phyloP scores from a whole-genome alignment of 1,140 invertebrate genomes.

The Eriocheir sinensis region DNA sequence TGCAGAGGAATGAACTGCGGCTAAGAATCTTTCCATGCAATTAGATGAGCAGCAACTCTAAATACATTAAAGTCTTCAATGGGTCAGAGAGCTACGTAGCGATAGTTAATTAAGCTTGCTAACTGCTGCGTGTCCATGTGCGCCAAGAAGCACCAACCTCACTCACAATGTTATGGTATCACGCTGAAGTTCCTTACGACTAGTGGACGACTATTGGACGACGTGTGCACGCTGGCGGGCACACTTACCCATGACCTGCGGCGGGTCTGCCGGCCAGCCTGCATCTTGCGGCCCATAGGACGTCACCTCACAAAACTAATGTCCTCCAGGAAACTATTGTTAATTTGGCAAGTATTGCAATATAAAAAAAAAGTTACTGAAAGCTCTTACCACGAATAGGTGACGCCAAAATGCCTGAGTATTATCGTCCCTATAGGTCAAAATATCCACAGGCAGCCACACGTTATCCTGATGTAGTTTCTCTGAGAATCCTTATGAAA shows the following conservation, averaged over 20 bases:
- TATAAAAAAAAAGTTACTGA: too few relatives aligned
- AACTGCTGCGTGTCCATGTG: neutral
- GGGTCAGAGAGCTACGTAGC: neutral
- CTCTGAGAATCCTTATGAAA: too few relatives aligned
- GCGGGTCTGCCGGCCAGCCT: neutral
- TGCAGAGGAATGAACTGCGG: neutral
- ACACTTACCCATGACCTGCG: neutral
- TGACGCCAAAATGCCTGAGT: too few relatives aligned
- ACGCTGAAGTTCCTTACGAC: conserved; percentile 42
- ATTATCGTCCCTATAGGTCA: too few relatives aligned
- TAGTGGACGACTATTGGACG: conserved; percentile 68
- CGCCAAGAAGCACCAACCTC: neutral
- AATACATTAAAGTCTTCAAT: neutral
- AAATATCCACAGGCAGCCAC: too few relatives aligned
- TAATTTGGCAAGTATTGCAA: too few relatives aligned
- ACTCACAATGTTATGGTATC: conserved; percentile 11
- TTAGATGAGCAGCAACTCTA: neutral
- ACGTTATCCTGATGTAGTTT: too few relatives aligned
- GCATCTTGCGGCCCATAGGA: neutral
- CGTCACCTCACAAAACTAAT: too few relatives aligned
- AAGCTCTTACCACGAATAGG: too few relatives aligned
- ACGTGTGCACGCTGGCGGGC: neutral
- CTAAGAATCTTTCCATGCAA: neutral
- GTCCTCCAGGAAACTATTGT: too few relatives aligned
- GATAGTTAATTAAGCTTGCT: too few relatives aligned